Conservation (phyloP, 1,140 invertebrate species). For the Leptinotarsa undecemlineata region DNA sequence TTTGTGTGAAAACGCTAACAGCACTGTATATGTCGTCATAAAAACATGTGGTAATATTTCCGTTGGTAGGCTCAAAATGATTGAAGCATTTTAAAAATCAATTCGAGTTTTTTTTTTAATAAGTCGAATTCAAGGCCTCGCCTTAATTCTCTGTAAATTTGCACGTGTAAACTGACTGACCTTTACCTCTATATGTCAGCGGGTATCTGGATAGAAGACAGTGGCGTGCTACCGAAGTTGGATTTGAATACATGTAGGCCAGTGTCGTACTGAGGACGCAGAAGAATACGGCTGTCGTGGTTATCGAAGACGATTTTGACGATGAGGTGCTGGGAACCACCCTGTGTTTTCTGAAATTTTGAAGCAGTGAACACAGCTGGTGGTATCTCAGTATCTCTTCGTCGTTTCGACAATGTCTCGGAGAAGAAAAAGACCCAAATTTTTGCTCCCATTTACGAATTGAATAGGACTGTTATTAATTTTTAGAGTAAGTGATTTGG, state of each 20-base stretch:
- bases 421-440: not conserved
- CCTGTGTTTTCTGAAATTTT: slow-evolving; percentile 86
- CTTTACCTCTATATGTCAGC: slow-evolving; percentile 15
- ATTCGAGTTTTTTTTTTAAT: not conserved
- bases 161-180: slow-evolving; percentile 12
- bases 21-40: too few relatives aligned
- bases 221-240: not conserved
- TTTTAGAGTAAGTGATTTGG: too few relatives aligned
- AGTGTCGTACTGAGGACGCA: too few relatives aligned
- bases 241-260: too few relatives aligned
- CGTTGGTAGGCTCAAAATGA: not conserved
- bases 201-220: not conserved
- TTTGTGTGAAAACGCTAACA: too few relatives aligned
- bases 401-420: slow-evolving; percentile 42
- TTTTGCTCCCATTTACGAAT: too few relatives aligned
- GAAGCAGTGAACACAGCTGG: slow-evolving; percentile 95
- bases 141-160: not conserved
- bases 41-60: not conserved
- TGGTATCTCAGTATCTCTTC: slow-evolving; percentile 90
- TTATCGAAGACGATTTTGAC: too few relatives aligned
- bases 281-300: not conserved
- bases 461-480: too few relatives aligned
- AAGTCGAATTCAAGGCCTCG: slow-evolving; percentile 4
- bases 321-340: slow-evolving; percentile 76
- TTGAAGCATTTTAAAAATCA: not conserved